Conservation (phyloP, 2,888 invertebrate genomes). For the Neoscelio sp. region DNA sequence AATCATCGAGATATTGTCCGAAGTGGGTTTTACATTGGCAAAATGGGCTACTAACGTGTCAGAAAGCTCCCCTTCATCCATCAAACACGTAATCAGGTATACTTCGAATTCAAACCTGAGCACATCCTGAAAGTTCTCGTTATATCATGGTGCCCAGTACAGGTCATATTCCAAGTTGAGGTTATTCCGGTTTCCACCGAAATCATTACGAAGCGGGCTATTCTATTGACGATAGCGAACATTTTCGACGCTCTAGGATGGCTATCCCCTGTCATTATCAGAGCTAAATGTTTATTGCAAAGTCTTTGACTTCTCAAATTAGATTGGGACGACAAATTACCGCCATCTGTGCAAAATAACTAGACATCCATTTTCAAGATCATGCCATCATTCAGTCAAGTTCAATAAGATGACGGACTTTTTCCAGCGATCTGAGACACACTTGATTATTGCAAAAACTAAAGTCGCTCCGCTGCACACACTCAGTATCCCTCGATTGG, state of each 20-base stretch:
- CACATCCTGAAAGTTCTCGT: too few species aligned
- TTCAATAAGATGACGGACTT: neutral
- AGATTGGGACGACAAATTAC: neutral
- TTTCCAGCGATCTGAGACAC: neutral
- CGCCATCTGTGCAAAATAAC: too few species aligned
- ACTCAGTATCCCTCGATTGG: constrained; percentile 23
- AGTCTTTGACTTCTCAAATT: neutral
- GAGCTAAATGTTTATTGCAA: constrained; percentile 7
- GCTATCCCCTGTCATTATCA: neutral
- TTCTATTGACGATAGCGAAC: too few species aligned
- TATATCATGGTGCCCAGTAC: too few species aligned
- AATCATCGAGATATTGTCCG: neutral
- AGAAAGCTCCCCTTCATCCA: too few species aligned
- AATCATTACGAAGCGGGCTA: too few species aligned
- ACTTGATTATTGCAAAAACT: constrained; percentile 31
- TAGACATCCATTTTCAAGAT: neutral
- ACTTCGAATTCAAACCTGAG: too few species aligned
- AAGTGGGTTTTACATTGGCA: neutral
- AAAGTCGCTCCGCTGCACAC: constrained; percentile 50
- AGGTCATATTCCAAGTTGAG: too few species aligned
- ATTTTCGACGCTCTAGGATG: neutral
- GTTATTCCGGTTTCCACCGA: too few species aligned
- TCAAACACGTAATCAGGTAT: too few species aligned
- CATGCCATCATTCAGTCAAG: neutral
- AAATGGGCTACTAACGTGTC: neutral